Percentiles rank a stretch among this genome's conserved stretches.
phyloP scores from a whole-genome alignment of 2,797 vertebrate species.

The Sphenodon punctatus region DNA sequence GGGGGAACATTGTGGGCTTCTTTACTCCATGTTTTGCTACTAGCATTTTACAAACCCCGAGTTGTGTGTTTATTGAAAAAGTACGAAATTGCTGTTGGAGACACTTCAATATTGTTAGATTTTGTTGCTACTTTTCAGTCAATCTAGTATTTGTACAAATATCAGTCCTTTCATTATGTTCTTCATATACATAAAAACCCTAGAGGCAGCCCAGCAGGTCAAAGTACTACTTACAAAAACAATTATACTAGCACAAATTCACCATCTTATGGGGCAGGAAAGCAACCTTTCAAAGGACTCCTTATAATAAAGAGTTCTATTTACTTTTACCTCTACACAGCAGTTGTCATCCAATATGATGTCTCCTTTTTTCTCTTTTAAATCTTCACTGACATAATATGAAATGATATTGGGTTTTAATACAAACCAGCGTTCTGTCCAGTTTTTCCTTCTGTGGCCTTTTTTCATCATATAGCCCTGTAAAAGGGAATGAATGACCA shows the following conservation, averaged over 20 bases:
- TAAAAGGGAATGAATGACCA: conserved; percentile 39
- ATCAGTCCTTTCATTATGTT: not conserved
- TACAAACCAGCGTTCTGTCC: conserved; percentile 97
- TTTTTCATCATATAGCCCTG: conserved; percentile 98
- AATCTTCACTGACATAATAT: conserved; percentile 92
- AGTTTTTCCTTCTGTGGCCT: conserved; percentile 96
- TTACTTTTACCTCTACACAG: conserved; percentile 85
- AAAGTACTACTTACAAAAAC: not conserved
- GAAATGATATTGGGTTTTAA: conserved; percentile 88
- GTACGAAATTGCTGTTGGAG: not conserved
- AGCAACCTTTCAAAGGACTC: not conserved
- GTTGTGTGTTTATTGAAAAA: not conserved
- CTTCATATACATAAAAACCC: not conserved
- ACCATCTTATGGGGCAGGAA: not conserved
- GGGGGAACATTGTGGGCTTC: too few relatives aligned
- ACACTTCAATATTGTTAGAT: not conserved
- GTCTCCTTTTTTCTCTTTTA: conserved; percentile 92
- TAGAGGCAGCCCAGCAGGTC: not conserved
- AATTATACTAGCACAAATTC: not conserved
- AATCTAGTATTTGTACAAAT: not conserved
- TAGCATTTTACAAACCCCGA: too few relatives aligned
- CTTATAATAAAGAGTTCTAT: not conserved
- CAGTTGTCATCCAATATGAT: conserved; percentile 89
- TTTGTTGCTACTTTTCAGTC: not conserved
- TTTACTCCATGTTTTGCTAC: too few relatives aligned